Evolutionary conservation across 2,113 vertebrate genomes (phyloP), one percentile per base, ranked within the genome.

Genomic region (Nymphicus hollandicus): DNA sequence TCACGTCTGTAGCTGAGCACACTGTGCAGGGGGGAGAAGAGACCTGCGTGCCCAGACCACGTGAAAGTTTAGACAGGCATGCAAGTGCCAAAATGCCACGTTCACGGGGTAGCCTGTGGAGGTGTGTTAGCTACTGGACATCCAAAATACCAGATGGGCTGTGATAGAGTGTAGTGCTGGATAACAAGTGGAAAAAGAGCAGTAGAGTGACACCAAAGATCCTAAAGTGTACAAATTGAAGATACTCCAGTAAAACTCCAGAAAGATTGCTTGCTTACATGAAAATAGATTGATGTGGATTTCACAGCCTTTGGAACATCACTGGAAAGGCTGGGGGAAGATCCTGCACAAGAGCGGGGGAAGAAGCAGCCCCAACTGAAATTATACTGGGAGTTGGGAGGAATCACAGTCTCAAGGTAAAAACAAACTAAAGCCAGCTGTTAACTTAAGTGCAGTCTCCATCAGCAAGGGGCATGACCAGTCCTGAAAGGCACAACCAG

Each of bases 21-120:
- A 0, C 24, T 0, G 3, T 3, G 61, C 44, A 4, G 44, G 13
- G 52, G 33, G 28, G 4, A 58, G 37, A 15, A 17, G 60, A 25
- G 60, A 2, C 44, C 52, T 53, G 55, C 0, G 0, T 3, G 33
- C 24, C 1, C 0, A 2, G n/a, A 35, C 4, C 43, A 0, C 0
- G 33, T 16, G 55, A 23, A 16, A 6, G 19, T 25, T 47, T 23
- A 63, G 49, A 13, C 10, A 11, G 80, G 28, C 8, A 1, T 13
- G 17, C 23, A 1, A 20, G 1, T 37, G 56, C 77, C 88, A 69
- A 15, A 58, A 13, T 35, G 22, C 2, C 61, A 13, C 3, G 0
- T 55, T 89, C 46, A 3, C 4, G 15, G 27, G 5, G 1, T 81
- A 69, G 24, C 68, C 52, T 52, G 50, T 8, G 0, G 33, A 27